A percentile compares a stretch with the other conserved stretches of the same genome.
phyloP scores from a whole-genome alignment of 1,140 invertebrate species.

The Patella vulgata region DNA sequence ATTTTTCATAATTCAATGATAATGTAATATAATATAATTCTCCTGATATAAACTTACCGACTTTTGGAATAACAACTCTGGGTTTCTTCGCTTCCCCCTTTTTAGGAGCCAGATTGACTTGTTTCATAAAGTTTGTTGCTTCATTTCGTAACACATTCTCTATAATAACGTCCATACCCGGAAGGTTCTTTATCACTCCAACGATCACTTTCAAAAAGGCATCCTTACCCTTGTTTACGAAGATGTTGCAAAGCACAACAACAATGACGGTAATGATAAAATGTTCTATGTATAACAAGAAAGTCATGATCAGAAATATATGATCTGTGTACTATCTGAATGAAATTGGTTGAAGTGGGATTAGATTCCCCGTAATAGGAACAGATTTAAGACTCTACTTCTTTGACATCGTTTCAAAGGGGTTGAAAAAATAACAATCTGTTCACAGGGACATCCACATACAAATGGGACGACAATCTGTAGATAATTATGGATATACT shows the following conservation, averaged over 20 bases:
- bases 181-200: conserved; percentile 42
- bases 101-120: conserved; percentile 36
- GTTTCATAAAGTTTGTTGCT: conserved; percentile 48
- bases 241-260: conserved; percentile 44
- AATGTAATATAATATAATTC: too few relatives aligned
- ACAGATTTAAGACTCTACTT: too few relatives aligned
- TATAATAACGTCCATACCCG: conserved; percentile 43
- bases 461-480: too few relatives aligned
- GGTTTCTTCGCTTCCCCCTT: conserved; percentile 17
- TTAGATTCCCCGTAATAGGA: too few relatives aligned
- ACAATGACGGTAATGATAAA: conserved; percentile 41
- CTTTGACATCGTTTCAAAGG: too few relatives aligned
- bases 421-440: too few relatives aligned
- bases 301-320: too few relatives aligned
- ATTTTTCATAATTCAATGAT: too few relatives aligned
- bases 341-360: too few relatives aligned
- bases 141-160: conserved; percentile 41
- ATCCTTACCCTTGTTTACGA: conserved; percentile 37
- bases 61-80: conserved; percentile 14
- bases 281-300: conserved; percentile 37
- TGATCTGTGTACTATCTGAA: too few relatives aligned
- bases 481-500: too few relatives aligned
- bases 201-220: conserved; percentile 45
- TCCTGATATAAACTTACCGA: conserved; percentile 13
- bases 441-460: too few relatives aligned